These are phyloP conservation scores for Notospermus geniculatus DNA, from an alignment of 1,140 invertebrate genomes.

Conservation along the genomic window DNA sequence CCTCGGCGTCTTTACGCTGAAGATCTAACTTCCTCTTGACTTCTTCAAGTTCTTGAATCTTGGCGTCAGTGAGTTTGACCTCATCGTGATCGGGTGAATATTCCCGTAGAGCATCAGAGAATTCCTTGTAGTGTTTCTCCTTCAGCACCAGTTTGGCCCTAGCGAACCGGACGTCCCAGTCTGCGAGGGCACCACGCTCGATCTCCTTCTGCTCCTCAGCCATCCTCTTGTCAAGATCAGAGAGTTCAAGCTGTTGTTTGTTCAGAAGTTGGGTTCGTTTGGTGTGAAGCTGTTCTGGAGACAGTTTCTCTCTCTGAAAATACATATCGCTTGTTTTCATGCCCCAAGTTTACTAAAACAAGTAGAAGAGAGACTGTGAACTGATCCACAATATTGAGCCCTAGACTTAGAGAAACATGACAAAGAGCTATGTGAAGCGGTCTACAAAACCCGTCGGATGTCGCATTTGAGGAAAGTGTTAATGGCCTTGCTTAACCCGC, in stretches of 20 bases:
- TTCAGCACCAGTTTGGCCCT: conserved; percentile 48
- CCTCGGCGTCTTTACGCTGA: conserved; percentile 34
- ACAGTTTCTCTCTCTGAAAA: conserved; percentile 38
- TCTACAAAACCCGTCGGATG: too few relatives aligned
- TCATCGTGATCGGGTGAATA: conserved; percentile 37
- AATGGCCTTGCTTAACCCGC: too few relatives aligned
- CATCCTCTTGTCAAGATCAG: conserved; percentile 37
- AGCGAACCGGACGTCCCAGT: conserved; percentile 51
- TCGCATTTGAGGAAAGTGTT: too few relatives aligned
- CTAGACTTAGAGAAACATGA: too few relatives aligned
- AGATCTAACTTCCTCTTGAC: conserved; percentile 40
- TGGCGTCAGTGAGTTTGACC: conserved; percentile 30
- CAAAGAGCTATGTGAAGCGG: too few relatives aligned
- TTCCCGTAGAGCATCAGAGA: conserved; percentile 45
- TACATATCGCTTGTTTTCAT: conserved; percentile 10
- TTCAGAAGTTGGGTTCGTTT: conserved; percentile 41
- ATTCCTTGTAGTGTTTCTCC: conserved; percentile 53
- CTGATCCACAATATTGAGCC: too few relatives aligned
- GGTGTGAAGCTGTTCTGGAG: conserved; percentile 43
- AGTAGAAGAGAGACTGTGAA: too few relatives aligned
- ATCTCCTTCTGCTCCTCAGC: conserved; percentile 35
- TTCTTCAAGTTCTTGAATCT: conserved; percentile 35
- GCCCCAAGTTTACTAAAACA: too few relatives aligned
- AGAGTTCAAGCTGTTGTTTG: conserved; percentile 44
- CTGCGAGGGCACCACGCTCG: conserved; percentile 38